Conservation (phyloP, 1,140 invertebrate genomes). For the Meloidogyne exigua region DNA sequence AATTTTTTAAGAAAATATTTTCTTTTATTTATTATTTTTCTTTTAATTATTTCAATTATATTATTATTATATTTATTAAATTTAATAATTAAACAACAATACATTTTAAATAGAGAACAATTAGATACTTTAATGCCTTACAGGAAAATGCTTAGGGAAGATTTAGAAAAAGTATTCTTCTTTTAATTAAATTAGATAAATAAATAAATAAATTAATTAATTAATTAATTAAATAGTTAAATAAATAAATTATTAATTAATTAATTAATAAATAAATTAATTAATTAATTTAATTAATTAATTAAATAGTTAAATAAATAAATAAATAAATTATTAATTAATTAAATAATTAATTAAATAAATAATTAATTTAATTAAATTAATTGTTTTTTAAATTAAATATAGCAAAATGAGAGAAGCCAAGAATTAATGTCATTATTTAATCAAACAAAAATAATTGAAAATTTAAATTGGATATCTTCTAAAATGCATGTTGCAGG, state of each 20-base stretch:
- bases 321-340: no score
- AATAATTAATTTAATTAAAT: slow-evolving; percentile 2
- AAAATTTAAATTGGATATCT: slow-evolving; percentile 51
- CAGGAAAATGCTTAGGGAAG: not conserved
- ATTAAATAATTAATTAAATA: not conserved
- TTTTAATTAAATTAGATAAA: not conserved
- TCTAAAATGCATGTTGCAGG: slow-evolving; percentile 46
- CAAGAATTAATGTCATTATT: slow-evolving; percentile 35
- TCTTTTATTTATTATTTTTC: not conserved
- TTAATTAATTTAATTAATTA: no score
- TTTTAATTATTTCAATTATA: not conserved
- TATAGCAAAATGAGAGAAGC: slow-evolving; percentile 36
- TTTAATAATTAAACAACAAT: slow-evolving; percentile 2
- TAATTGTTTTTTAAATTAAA: not conserved
- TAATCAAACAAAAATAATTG: slow-evolving; percentile 35
- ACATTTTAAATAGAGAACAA: not conserved
- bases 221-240: no score
- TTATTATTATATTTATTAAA: not conserved
- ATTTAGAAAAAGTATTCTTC: not conserved
- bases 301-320: no score
- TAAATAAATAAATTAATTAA: not conserved
- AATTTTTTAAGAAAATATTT: not conserved
- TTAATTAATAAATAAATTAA: no score
- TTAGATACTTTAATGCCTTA: not conserved
- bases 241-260: not conserved